Base-by-base conservation (phyloP, 2,888 invertebrate genomes). In the Germaria angustata region DNA sequence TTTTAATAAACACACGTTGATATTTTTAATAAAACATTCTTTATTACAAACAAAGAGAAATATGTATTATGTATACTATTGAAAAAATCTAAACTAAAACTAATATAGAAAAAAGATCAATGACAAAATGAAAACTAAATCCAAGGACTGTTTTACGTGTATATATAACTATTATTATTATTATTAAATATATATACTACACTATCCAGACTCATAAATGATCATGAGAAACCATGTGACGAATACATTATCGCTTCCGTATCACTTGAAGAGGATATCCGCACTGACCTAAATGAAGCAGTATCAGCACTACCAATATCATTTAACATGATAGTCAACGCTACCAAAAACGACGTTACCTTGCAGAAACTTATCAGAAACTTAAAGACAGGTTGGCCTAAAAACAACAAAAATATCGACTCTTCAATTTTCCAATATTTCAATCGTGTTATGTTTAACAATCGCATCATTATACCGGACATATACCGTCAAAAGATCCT, bases 331-430 rank as follows among this genome's bases (percentile, higher is more conserved):
- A 28, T 28, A 5, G 28, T 28, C 3, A 3, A 28, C 4, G 28
- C 4, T 6, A 71, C 46, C 3, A 36, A 57, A 49, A 71, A 71
- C 8, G 24, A 71, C 11, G 11, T 2, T n/a, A 20, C 9, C 2
- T 9, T 53, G 1, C 78, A 71, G 28, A 11, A 44, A 46, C 9
- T 66, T n/a, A 15, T 44, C 6, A n/a, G 28, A 6, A 22, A 11
- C 7, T 20, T 72, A 5, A 41, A 75, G 2, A 24, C 0, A 4
- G 53, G 49, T 3, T 65, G 39, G 59, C 80, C 73, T 11, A 28
- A 20, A n/a, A 73, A 44, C 1, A 17, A 15, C 2, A 68, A 61
- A 7, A 17, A 63, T 11, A 15, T 68, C 0, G 32, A 73, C 4
- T 6, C 28, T 3, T 3, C 3, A 5, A 28, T 28, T 5, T 5